Base-by-base conservation (phyloP, 2,888 invertebrate genomes). In the Caenorhabditis sinica region DNA sequence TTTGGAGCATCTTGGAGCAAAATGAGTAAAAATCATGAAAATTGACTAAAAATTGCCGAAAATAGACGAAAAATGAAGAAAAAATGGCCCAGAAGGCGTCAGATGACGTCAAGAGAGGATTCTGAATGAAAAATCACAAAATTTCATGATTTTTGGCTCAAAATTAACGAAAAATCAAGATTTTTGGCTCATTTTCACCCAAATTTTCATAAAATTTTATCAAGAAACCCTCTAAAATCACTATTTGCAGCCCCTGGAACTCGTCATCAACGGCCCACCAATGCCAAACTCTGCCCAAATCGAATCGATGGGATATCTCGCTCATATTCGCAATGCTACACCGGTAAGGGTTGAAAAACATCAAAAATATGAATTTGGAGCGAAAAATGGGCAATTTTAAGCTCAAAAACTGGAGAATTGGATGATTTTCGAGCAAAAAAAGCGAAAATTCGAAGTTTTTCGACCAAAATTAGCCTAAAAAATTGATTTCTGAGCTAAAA, bases 241-340 rank as follows among this genome's bases (percentile, higher is more conserved):
- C 20, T 0, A 49, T 49, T 83, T 85, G 63, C 82, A 83, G 80
- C 82, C 86, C 2, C 75, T 87, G 43, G 77, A 81, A 58, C 72
- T 89, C 11, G 68, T 82, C 30, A 81, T 86, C 82, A 88, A 88
- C 53, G 89, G 89, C 9, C 88, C 88, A 4, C 77, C 85, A 0
- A 72, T 88, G 72, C 86, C 86, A 2, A 63, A 80, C 49, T 28
- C 63, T 11, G 56, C 82, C 3, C 83, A 87, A 45, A 82, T 88
- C 71, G 86, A 87, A 45, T 23, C 72, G 2, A 25, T 73, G 25
- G 88, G 87, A 3, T 88, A 88, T 79, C 63, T 88, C 51, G 65
- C 73, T 9, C 88, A 88, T 53, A 87, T 88, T 36, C 66, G 75
- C 25, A 49, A 45, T 5, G 80, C 88, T 8, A 68, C 86, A 30